Conservation (phyloP, 2,797 vertebrate genomes). For the Chaetodon trifasciatus region DNA sequence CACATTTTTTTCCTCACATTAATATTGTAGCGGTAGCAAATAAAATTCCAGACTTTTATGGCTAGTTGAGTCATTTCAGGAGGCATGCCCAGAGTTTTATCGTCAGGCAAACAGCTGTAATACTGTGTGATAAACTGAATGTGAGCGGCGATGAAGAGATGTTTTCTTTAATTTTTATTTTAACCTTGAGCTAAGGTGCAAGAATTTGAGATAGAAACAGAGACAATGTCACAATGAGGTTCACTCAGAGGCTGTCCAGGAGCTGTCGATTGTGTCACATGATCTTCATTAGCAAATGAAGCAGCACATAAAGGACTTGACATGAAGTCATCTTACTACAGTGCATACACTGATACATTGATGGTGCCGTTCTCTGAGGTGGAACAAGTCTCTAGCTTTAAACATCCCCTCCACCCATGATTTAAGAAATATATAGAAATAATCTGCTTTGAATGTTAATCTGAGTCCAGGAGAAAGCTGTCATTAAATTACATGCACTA, state of each 20-base stretch:
- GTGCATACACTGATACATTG: too few species aligned
- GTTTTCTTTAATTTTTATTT: neutral
- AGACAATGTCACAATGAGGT: neutral
- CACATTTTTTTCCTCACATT: constrained; percentile 7
- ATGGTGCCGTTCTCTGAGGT: too few species aligned
- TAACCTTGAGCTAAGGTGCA: neutral
- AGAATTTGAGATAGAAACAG: neutral
- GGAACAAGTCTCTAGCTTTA: too few species aligned
- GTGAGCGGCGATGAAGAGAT: constrained; percentile 4
- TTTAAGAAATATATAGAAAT: too few species aligned
- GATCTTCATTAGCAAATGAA: neutral
- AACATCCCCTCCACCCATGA: too few species aligned
- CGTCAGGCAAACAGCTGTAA: constrained; percentile 10
- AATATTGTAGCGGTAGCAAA: constrained; percentile 4
- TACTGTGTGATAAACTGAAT: constrained; percentile 1
- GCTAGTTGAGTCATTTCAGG: constrained; percentile 30
- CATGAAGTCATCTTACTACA: too few species aligned
- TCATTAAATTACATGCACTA: too few species aligned
- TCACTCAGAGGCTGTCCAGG: neutral
- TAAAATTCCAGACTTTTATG: constrained; percentile 26
- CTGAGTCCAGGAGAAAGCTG: too few species aligned
- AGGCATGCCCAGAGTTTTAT: constrained; percentile 20
- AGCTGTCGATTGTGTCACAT: neutral
- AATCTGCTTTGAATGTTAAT: too few species aligned
- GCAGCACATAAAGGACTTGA: too few species aligned